Conservation (phyloP, 2,797 vertebrate genomes). For the Gephyroberyx darwinii region DNA sequence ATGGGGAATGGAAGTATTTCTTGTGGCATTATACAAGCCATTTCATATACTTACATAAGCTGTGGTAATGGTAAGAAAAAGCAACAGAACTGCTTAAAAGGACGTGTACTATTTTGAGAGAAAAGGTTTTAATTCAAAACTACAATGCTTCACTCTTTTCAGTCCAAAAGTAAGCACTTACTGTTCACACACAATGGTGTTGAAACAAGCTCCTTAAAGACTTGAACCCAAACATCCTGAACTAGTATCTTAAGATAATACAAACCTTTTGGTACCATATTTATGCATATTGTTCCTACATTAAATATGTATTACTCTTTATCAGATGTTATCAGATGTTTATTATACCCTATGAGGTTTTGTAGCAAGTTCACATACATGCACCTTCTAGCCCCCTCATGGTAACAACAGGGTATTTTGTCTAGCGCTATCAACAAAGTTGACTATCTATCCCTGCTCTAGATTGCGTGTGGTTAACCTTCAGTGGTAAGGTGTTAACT, state of each 20-base stretch:
- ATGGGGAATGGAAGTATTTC: neutral
- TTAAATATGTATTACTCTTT: neutral
- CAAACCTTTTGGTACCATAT: neutral
- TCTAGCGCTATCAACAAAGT: neutral
- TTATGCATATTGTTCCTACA: neutral
- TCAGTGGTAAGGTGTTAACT: constrained; percentile 3
- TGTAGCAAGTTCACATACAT: neutral
- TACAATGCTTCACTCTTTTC: neutral
- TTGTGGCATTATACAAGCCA: neutral
- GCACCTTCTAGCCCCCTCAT: neutral
- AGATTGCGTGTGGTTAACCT: neutral
- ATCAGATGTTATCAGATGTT: neutral
- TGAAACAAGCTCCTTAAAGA: neutral
- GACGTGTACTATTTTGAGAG: neutral
- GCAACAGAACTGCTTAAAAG: too few relatives aligned
- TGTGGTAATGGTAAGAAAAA: neutral
- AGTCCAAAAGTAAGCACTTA: neutral
- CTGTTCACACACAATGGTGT: neutral
- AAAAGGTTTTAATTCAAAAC: neutral
- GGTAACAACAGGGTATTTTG: neutral
- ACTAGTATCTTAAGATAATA: neutral
- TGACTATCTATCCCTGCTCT: neutral
- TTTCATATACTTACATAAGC: neutral
- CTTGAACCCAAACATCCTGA: neutral
- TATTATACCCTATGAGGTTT: neutral